A percentile compares a stretch with the other conserved stretches of the same genome.
These are phyloP conservation scores for Scleropages formosus DNA, from an alignment of 2,797 vertebrate species.

Conservation along the genomic window DNA sequence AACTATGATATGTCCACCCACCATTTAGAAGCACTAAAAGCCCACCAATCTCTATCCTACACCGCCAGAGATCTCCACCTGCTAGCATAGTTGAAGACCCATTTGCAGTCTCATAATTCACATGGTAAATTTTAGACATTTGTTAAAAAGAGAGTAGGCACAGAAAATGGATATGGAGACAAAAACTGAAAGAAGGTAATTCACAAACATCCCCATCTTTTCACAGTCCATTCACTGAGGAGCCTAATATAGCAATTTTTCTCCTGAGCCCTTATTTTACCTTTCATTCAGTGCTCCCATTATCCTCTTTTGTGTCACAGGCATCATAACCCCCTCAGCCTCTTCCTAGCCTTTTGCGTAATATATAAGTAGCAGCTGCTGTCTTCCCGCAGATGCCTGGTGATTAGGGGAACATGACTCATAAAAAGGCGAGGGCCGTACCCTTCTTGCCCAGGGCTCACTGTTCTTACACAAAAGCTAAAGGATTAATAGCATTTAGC, in stretches of 20 bases:
- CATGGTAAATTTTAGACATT: no score
- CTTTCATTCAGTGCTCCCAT: constrained; percentile 68
- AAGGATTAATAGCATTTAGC: constrained; percentile 61
- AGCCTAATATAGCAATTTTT: constrained; percentile 9
- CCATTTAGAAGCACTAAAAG: no score
- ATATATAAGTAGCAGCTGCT: constrained; percentile 28
- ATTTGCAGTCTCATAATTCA: no score
- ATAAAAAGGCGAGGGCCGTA: constrained; percentile 47
- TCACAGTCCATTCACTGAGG: constrained; percentile 31
- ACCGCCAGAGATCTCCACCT: no score
- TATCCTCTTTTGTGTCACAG: constrained; percentile 52
- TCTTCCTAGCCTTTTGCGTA: constrained; percentile 11
- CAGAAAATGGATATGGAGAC: background rate
- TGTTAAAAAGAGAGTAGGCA: background rate
- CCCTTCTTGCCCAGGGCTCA: constrained; percentile 54
- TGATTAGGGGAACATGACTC: constrained; percentile 50
- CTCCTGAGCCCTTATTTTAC: constrained; percentile 60
- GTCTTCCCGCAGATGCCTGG: constrained; percentile 66
- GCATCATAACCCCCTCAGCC: constrained; percentile 40
- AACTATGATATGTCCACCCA: no score
- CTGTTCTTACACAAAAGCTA: constrained; percentile 55
- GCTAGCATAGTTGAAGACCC: no score
- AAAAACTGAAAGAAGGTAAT: no score
- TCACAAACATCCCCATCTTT: no score
- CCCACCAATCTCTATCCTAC: no score